Evolutionary conservation across 1,140 invertebrate genomes (phyloP).

Genomic region (Caenorhabditis latens): DNA sequence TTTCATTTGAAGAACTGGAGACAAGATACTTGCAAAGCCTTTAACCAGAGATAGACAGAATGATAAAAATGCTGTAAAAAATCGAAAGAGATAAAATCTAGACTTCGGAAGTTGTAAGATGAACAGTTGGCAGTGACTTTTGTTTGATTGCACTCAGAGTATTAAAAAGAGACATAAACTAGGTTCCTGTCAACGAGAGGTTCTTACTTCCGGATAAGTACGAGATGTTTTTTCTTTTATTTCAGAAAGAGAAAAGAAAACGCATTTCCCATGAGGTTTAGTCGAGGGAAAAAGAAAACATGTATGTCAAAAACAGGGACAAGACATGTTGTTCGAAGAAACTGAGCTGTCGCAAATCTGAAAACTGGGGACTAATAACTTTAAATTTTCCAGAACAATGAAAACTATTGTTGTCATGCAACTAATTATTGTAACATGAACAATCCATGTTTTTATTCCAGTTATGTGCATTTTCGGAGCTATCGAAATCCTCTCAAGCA

Average conservation of each 20-base stretch:
- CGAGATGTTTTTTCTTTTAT: background rate
- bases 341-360: background rate
- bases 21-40: background rate
- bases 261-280: constrained; percentile 12
- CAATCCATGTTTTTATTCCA: constrained; percentile 16
- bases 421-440: background rate
- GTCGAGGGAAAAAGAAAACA: background rate
- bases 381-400: too few relatives aligned
- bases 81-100: background rate
- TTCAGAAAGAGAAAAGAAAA: background rate
- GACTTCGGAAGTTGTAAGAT: background rate
- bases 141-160: background rate
- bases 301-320: background rate
- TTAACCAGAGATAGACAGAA: background rate
- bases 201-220: constrained; percentile 22
- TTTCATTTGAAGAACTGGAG: background rate
- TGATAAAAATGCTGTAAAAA: background rate
- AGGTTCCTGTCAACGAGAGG: background rate
- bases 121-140: constrained; percentile 18
- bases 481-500: constrained; percentile 71
- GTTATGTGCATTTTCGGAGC: constrained; percentile 65
- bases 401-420: too few relatives aligned
- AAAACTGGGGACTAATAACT: too few relatives aligned
- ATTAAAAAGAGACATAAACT: constrained; percentile 12
- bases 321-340: background rate